phyloP scores from a whole-genome alignment of 92 coral and sea anemone genomes.

The Pocillopora meandrina region DNA sequence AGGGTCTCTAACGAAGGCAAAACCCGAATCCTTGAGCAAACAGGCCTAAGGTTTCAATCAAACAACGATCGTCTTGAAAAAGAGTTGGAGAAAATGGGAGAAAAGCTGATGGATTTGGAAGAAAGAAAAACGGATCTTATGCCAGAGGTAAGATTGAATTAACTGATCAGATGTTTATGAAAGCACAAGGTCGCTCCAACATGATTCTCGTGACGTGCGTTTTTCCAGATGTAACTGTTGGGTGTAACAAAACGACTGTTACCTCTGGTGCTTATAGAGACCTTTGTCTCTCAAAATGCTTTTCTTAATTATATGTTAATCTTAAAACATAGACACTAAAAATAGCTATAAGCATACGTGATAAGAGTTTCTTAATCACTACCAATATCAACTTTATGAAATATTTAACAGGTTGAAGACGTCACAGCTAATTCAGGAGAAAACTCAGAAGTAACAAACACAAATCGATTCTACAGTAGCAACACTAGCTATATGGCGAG shows the following conservation, averaged over 20 bases:
- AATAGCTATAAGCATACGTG: too few species aligned
- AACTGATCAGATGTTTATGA: too few species aligned
- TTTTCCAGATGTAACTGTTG: too few species aligned
- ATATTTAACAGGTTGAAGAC: slow-evolving; percentile 4
- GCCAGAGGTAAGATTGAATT: slow-evolving; percentile 9
- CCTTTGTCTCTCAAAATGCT: too few species aligned
- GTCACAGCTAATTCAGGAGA: not conserved
- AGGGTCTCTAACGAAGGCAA: slow-evolving; percentile 9
- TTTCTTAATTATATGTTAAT: too few species aligned
- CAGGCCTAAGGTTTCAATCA: slow-evolving; percentile 58
- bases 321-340: too few species aligned
- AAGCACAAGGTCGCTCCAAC: too few species aligned
- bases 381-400: not conserved
- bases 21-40: slow-evolving; percentile 56
- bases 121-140: slow-evolving; percentile 42
- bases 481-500: not conserved
- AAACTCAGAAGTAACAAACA: slow-evolving; percentile 7
- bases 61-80: slow-evolving; percentile 77
- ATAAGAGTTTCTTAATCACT: too few species aligned
- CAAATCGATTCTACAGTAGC: slow-evolving; percentile 12
- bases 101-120: slow-evolving; percentile 66
- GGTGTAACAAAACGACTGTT: too few species aligned
- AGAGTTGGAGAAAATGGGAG: slow-evolving; percentile 65
- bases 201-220: too few species aligned
- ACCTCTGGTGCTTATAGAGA: too few species aligned